phyloP scores from a whole-genome alignment of 2,113 vertebrate species.

The Hippopotamus amphibius region DNA sequence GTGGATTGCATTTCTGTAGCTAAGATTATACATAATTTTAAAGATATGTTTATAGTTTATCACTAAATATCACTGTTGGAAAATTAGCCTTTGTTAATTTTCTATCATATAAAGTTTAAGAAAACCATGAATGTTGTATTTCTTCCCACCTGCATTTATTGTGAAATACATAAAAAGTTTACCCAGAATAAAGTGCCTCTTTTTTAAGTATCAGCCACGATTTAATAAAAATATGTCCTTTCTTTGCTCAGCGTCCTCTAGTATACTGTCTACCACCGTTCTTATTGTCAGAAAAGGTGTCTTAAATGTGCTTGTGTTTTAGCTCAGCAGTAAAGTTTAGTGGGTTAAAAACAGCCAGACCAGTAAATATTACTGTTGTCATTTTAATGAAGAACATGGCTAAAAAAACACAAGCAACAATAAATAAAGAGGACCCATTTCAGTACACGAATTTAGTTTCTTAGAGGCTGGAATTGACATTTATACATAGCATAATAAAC shows the following conservation, averaged over 20 bases:
- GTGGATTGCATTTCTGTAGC: not conserved
- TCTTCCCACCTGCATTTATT: not conserved
- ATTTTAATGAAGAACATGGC: slow-evolving; percentile 65
- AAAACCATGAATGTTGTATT: not conserved
- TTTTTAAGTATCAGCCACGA: slow-evolving; percentile 37
- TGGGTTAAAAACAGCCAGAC: slow-evolving; percentile 80
- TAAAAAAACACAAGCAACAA: slow-evolving; percentile 45
- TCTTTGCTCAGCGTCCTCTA: slow-evolving; percentile 63
- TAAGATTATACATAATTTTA: not conserved
- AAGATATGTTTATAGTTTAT: not conserved
- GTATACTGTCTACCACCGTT: slow-evolving; percentile 36
- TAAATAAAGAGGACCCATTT: slow-evolving; percentile 42
- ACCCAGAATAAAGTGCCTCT: not conserved
- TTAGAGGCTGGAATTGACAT: slow-evolving; percentile 1
- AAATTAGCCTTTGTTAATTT: not conserved
- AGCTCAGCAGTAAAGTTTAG: slow-evolving; percentile 68
- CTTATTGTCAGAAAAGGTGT: slow-evolving; percentile 67
- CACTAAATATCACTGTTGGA: slow-evolving; percentile 16
- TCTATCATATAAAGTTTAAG: not conserved
- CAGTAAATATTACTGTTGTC: slow-evolving; percentile 72
- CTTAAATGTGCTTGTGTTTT: slow-evolving; percentile 69
- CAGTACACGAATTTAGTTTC: slow-evolving; percentile 54
- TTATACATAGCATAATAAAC: slow-evolving; percentile 44
- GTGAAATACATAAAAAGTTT: slow-evolving; percentile 34
- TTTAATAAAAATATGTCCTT: slow-evolving; percentile 62